Evolutionary conservation across 2,113 vertebrate species (phyloP), one percentile per base, ranked within the genome.

Genomic region (Galeopterus variegatus): DNA sequence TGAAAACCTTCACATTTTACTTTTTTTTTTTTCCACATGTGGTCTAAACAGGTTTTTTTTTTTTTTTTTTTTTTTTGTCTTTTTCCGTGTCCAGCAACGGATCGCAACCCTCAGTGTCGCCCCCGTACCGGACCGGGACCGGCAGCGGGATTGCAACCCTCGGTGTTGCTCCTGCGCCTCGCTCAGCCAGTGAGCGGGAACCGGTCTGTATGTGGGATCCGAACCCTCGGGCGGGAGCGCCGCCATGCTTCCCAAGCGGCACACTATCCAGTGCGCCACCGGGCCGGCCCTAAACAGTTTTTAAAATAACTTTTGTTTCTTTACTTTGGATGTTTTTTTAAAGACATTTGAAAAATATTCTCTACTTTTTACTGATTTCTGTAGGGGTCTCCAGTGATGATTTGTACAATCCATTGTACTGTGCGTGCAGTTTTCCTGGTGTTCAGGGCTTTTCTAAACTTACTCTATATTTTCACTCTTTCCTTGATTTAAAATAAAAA

Each of bases 281-380:
- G n/a, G n/a, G n/a, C n/a, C n/a, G n/a, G n/a, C n/a, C n/a, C 31
- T 76, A 81, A 82, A 50, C 7, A 69, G 26, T 88, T 90, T 86
- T 64, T 76, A 36, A 92, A 88, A 65, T 5, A 26, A 54, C 11
- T 70, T 89, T 67, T 24, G 2, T 13, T 65, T 83, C 6, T 72
- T 82, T 89, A 77, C 21, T 88, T 58, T 84, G 69, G 26, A 69
- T 3, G 54, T 72, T 70, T 92, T 75, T 96, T 90, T 67, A 5
- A 67, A 52, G 4, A 77, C 58, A 41, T 73, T 13, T 84, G 41
- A 70, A 75, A 83, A 89, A 8, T 69, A 76, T 36, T 94, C 24
- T 93, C 17, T 95, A 21, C 12, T 70, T 95, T 70, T 88, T 33
- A 54, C 81, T 56, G 54, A 80, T n/a, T 94, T 96, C 24, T 31